These are phyloP conservation scores for Lophotriccus pileatus DNA, from an alignment of 2,797 vertebrate genomes.

Conservation along the genomic window DNA sequence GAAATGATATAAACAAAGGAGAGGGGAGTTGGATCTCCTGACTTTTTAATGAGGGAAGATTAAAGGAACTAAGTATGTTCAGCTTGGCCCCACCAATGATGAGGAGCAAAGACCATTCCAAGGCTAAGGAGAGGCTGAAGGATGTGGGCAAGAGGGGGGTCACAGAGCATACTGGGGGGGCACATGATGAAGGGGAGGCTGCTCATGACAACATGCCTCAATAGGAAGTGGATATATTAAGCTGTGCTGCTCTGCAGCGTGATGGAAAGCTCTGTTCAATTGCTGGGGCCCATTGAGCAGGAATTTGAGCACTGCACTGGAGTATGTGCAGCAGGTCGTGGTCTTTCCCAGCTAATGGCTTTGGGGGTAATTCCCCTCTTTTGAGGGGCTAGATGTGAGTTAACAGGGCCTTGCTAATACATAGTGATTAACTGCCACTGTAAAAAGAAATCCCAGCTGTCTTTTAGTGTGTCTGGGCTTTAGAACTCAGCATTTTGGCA, in stretches of 20 bases:
- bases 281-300: not conserved
- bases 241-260: not conserved
- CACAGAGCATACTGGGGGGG: not conserved
- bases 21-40: not conserved
- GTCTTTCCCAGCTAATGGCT: not conserved
- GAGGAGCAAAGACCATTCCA: not conserved
- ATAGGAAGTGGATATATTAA: not conserved
- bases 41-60: not conserved
- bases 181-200: not conserved
- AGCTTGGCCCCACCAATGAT: not conserved
- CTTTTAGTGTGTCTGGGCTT: not conserved
- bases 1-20: not conserved
- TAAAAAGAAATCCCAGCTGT: not conserved
- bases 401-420: not conserved
- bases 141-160: not conserved
- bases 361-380: fast-evolving
- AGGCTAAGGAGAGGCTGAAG: not conserved
- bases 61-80: not conserved
- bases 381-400: not conserved
- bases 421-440: not conserved
- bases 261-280: not conserved
- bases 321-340: not conserved
- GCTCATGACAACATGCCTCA: fast-evolving
- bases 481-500: fast-evolving
- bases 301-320: not conserved